Base-by-base conservation (phyloP, 2,888 invertebrate genomes). In the Linyphia triangularis region DNA sequence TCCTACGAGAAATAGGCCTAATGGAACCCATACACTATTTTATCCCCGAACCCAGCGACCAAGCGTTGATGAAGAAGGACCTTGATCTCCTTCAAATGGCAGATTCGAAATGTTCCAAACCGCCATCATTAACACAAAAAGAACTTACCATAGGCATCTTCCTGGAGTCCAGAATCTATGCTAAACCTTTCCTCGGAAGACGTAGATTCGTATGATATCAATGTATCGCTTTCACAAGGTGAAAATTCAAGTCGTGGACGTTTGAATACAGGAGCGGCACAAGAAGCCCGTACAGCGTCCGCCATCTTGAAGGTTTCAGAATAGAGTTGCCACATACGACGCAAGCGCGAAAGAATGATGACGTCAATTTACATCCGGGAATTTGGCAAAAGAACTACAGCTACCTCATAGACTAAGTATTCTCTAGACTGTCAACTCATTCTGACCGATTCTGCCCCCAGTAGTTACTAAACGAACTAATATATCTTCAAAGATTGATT, bases 291-390 rank as follows among this genome's bases (percentile, higher is more conserved):
- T 51, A 85, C 6, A 22, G 85, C 85, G 75, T 89, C 89, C 16
- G 89, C 89, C 89, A 89, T 89, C 89, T 89, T 89, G 85, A 75
- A 75, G 65, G 61, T 79, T 79, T 72, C 67, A 86, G 72, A 81
- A 81, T 79, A 51, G 57, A 85, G 26, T 51, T 19, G 77, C 65
- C 37, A 69, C 61, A 24, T 13, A 61, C 81, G 7, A 75, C 88
- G 88, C 88, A 82, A 59, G 16, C 88, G 88, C 88, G 22, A 30
- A 75, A 24, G 37, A 59, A n/a, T 51, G n/a, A 19, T 82, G 82
- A 82, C 82, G 70, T 82, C 82, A 82, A 30, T 67, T 10, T 30
- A 70, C 82, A 88, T 88, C 88, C 88, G 88, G 88, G 88, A 28
- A 19, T 5, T 88, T 22, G 10, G 16, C 26, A 22, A 24, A 24